These are phyloP conservation scores for Drosophila paulistorum DNA, from an alignment of 1,140 invertebrate genomes.

Conservation along the genomic window DNA sequence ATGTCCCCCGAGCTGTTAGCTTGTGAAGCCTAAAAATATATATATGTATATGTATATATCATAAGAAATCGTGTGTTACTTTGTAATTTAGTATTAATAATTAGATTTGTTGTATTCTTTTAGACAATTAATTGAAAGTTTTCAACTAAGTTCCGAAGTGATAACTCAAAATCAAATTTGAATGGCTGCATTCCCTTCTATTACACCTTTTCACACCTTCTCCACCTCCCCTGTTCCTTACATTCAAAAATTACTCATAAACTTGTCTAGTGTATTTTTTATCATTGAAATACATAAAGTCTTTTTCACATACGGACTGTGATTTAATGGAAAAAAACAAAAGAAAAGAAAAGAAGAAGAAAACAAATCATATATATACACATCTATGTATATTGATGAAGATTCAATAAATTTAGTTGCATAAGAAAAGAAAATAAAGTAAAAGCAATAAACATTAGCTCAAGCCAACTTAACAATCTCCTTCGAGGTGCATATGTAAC, in stretches of 20 bases:
- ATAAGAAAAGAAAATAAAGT: not conserved
- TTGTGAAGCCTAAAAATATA: no score
- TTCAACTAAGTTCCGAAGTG: no score
- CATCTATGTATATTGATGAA: slow-evolving; percentile 40
- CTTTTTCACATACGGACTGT: slow-evolving; percentile 83
- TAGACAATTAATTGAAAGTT: no score
- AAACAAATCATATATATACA: not conserved
- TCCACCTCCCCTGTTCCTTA: not conserved
- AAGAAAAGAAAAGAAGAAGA: no score
- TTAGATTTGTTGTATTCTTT: no score
- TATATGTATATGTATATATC: no score
- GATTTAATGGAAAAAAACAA: slow-evolving; percentile 70
- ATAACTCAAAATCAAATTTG: no score
- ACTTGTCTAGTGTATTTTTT: slow-evolving; percentile 41
- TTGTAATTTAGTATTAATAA: no score
- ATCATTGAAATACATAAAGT: slow-evolving; percentile 79
- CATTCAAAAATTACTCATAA: not conserved
- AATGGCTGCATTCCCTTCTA: not conserved
- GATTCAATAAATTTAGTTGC: slow-evolving; percentile 40
- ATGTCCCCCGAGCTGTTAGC: no score
- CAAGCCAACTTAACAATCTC: slow-evolving; percentile 29
- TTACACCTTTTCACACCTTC: not conserved
- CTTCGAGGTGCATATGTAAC: not conserved
- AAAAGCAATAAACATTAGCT: slow-evolving; percentile 34
- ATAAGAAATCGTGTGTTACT: no score